Percentiles rank a stretch among this genome's conserved stretches.
phyloP scores from a whole-genome alignment of 2,888 invertebrate genomes.

The Stegophylla sp. region DNA sequence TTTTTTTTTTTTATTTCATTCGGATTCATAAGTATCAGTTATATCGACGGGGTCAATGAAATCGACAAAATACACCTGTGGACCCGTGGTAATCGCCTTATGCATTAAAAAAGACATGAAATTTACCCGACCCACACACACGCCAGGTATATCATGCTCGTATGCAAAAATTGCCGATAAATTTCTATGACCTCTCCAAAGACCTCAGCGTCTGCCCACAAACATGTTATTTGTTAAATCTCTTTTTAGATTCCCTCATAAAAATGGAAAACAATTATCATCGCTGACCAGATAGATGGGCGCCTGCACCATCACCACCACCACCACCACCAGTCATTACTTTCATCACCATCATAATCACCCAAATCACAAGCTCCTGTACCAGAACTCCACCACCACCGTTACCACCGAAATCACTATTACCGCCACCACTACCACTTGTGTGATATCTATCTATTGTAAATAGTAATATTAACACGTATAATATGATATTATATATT shows the following conservation, averaged over 20 bases:
- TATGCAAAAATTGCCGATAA: background rate
- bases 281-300: background rate
- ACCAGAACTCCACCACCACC: slow-evolving; percentile 57
- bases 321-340: slow-evolving; percentile 39
- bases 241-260: background rate
- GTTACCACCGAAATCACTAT: slow-evolving; percentile 63
- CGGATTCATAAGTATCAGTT: background rate
- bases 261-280: background rate
- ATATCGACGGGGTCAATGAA: background rate
- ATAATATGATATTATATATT: background rate
- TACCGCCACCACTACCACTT: slow-evolving; percentile 21
- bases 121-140: background rate
- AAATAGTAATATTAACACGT: too few relatives aligned
- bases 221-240: slow-evolving; percentile 12
- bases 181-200: background rate
- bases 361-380: slow-evolving; percentile 20
- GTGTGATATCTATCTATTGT: slow-evolving; percentile 55
- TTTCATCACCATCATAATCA: slow-evolving; percentile 62
- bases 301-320: background rate
- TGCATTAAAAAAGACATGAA: background rate
- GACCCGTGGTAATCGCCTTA: background rate
- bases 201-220: background rate
- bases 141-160: background rate
- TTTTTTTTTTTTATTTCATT: background rate
- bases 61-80: slow-evolving; percentile 7